Base-by-base conservation (phyloP, 2,113 vertebrate genomes). In the Platysternon megacephalum region DNA sequence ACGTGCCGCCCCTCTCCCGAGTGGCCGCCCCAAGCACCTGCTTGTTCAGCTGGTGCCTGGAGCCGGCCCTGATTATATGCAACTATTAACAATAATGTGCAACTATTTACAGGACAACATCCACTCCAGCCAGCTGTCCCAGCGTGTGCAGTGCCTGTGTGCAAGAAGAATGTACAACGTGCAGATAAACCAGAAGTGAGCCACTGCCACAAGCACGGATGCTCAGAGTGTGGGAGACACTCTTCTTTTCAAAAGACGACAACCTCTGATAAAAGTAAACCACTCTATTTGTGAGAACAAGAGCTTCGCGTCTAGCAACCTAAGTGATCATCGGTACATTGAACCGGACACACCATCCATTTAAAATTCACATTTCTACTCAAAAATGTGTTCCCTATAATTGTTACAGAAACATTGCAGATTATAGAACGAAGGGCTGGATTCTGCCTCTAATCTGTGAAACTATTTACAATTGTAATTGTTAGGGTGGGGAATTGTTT, bases 261-360 rank as follows among this genome's bases (percentile, higher is more conserved):
- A 28, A 39, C n/a, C n/a, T 11, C 35, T 39, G 8, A 22, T 11
- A 29, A 46, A 17, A 0, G 0, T 2, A 2, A 1, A 51, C 14
- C 5, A 1, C 46, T n/a, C 3, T 0, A 0, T 22, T 14, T 9
- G 6, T 0, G 5, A 28, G 65, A 91, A 17, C 3, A 0, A 0
- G 5, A 58, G 84, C 68, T 10, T 3, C 61, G 9, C 46, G 7
- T 26, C 42, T 4, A n/a, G 61, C 61, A n/a, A 17, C 32, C 61
- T 32, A 35, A 58, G 10, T 22, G 82, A 61, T 44, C 55, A 9
- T 8, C 3, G 22, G 11, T 44, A 24, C 19, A 6, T 48, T 17
- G 19, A 22, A 32, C 44, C 1, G 3, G 42, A 28, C 44, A 32
- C 9, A 2, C 17, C 85, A 32, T 22, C 46, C 65, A 39, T 72